Evolutionary conservation across 2,888 invertebrate species (phyloP).

Genomic region (Coenonympha glycerion): DNA sequence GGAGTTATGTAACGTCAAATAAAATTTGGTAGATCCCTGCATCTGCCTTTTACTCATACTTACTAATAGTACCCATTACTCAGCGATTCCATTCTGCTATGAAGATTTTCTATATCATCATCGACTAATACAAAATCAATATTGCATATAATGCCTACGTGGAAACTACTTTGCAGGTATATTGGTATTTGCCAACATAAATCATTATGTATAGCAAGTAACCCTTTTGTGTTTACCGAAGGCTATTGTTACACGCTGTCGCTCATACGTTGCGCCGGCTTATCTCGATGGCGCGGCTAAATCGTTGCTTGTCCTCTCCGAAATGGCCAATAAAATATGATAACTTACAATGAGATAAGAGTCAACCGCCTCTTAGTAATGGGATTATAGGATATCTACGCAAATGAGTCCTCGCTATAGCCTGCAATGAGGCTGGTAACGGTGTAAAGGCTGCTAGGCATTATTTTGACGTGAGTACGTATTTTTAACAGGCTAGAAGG

Average conservation of each 20-base stretch:
- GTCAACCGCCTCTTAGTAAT: conserved; percentile 18
- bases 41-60: too few species aligned
- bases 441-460: conserved; percentile 3
- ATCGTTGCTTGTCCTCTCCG: conserved; percentile 24
- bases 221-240: conserved; percentile 13
- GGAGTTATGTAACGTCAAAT: too few species aligned
- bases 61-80: too few species aligned
- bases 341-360: conserved; percentile 23
- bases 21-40: too few species aligned
- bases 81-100: too few species aligned
- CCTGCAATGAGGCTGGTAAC: not conserved
- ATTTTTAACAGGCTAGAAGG: too few species aligned
- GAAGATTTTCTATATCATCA: too few species aligned
- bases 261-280: conserved; percentile 17
- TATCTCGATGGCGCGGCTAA: conserved; percentile 26
- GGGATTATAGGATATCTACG: conserved; percentile 22
- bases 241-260: conserved; percentile 19
- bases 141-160: not conserved
- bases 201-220: conserved; percentile 5
- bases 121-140: too few species aligned
- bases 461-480: too few species aligned
- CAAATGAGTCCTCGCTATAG: conserved; percentile 11
- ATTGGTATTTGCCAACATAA: not conserved
- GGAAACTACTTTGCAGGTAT: not conserved
- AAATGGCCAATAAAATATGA: conserved; percentile 27